phyloP scores from a whole-genome alignment of 2,888 invertebrate genomes.

The Tolmerus cingulatus region DNA sequence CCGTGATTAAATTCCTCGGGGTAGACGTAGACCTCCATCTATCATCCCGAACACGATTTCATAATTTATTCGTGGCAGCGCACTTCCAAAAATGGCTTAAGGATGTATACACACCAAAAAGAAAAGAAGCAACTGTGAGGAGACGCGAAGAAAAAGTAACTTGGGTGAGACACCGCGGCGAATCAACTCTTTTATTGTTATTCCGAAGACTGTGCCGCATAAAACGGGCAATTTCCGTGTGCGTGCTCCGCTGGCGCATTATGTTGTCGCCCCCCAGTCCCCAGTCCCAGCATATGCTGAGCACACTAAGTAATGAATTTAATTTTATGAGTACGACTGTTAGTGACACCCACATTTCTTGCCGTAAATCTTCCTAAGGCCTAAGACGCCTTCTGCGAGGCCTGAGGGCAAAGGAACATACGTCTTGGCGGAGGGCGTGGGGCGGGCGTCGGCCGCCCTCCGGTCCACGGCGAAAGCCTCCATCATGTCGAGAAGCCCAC shows the following conservation, averaged over 20 bases:
- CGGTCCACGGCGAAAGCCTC: neutral
- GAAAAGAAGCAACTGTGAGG: neutral
- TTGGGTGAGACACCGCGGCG: neutral
- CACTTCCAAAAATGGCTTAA: neutral
- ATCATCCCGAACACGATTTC: constrained; percentile 1
- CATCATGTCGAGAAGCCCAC: neutral
- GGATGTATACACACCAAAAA: neutral
- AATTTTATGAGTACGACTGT: neutral
- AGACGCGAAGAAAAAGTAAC: neutral
- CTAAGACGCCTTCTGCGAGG: neutral
- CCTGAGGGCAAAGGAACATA: neutral
- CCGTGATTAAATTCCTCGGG: neutral
- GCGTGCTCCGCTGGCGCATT: neutral
- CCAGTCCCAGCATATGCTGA: neutral
- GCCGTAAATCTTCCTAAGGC: neutral
- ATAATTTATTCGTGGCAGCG: constrained; percentile 1
- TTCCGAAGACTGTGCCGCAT: neutral
- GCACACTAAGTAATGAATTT: neutral
- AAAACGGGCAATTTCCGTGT: constrained; percentile 1
- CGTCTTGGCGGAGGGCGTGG: neutral
- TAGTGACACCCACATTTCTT: neutral
- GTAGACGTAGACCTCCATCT: neutral
- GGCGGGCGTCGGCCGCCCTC: neutral
- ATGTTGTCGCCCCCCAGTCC: neutral
- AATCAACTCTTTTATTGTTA: constrained; percentile 6